Evolutionary conservation across 2,797 vertebrate species (phyloP), one percentile per base, ranked within the genome.

Genomic region (Clarias platycephalus): DNA sequence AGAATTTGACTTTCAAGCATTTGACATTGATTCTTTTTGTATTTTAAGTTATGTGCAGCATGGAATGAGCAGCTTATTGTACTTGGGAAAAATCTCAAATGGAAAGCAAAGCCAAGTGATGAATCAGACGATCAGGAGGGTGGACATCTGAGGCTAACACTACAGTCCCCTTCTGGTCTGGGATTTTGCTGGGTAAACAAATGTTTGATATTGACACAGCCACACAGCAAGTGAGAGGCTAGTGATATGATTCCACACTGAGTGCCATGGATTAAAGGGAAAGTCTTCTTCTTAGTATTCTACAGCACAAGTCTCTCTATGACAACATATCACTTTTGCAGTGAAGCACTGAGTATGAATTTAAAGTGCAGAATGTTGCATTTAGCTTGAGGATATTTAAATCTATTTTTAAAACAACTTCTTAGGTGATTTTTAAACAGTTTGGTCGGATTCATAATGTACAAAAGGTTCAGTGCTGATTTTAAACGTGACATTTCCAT

Each of bases 111-210:
- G 75, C 31, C n/a, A 60, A 80, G 72, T 75, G 72, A 26, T 57
- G 49, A 26, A 75, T 83, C 70, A 64, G 62, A 34, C 44, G 28
- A 63, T 77, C 74, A 44, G 74, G 18, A 64, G 63, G 49, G 53
- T 76, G 28, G 74, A 58, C 18, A 75, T 71, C 58, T 85, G 78
- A 81, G 68, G 60, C 57, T 81, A 68, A 64, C 78, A 85, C 78
- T 37, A n/a, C 58, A 37, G 24, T 74, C 77, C 58, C 68, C 67
- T 80, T 74, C 77, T 85, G 83, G 70, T 84, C 55, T 71, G 57
- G 67, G 49, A 75, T 66, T 74, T 66, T 80, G 60, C 74, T 85
- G 83, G 60, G 78, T 80, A 80, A 85, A 81, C 83, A 85, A 74
- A 85, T 72, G 78, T 72, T 63, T 80, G 76, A 53, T 67, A 55